Evolutionary conservation across 2,797 vertebrate species (phyloP).

Genomic region (Onychomys torridus): DNA sequence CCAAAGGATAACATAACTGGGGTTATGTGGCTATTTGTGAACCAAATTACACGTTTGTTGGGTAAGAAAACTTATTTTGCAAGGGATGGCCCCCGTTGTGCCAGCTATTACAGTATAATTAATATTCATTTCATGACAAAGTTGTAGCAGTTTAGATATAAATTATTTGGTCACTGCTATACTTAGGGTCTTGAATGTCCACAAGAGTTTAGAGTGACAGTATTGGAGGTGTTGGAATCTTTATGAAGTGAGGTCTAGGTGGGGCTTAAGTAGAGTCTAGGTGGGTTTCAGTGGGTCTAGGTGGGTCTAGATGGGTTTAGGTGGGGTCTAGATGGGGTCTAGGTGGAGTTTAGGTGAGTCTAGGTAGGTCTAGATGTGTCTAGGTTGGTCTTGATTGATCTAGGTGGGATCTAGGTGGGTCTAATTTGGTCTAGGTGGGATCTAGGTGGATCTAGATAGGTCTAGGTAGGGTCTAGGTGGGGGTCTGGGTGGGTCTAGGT

Average conservation of each 20-base stretch:
- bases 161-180: not conserved
- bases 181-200: not conserved
- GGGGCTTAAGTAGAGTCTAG: not conserved
- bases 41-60: not conserved
- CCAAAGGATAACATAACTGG: not conserved
- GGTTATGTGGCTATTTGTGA: not conserved
- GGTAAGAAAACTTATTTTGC: not conserved
- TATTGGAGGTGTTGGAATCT: not conserved
- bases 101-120: not conserved
- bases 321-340: not conserved
- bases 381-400: no score
- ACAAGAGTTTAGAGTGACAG: not conserved
- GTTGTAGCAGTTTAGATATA: not conserved
- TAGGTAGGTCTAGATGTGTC: no score
- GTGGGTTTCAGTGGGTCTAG: no score
- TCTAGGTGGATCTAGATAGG: no score
- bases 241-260: not conserved
- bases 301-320: no score
- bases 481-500: no score
- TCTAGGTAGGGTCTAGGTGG: no score
- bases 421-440: no score
- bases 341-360: no score
- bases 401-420: no score
- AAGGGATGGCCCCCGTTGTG: not conserved
- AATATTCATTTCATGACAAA: conserved; percentile 1